Evolutionary conservation across 2,797 vertebrate genomes (phyloP).

Genomic region (Lithobates pipiens): DNA sequence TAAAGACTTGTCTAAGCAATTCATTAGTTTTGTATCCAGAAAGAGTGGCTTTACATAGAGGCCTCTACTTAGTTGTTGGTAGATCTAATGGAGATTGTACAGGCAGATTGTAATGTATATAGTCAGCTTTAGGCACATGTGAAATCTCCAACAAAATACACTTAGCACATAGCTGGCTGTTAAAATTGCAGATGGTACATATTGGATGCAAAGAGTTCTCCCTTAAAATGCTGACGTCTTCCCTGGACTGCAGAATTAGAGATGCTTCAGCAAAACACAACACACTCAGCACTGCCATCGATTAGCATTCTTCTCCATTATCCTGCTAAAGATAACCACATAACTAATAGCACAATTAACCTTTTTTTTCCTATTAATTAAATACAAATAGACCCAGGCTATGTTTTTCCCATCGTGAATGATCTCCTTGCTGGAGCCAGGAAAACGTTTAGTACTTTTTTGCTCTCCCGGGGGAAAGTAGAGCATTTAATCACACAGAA

Average conservation of each 20-base stretch:
- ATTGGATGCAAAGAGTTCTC: too few species aligned
- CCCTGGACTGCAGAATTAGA: neutral
- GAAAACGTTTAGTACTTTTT: neutral
- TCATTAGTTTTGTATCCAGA: too few species aligned
- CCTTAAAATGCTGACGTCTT: too few species aligned
- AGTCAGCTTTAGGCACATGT: too few species aligned
- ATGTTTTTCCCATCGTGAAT: neutral
- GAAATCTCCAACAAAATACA: too few species aligned
- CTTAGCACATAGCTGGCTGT: too few species aligned
- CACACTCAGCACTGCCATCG: neutral
- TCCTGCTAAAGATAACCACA: neutral
- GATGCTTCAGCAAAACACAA: neutral
- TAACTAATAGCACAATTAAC: slow-evolving; percentile 23
- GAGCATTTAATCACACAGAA: neutral
- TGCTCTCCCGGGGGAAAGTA: neutral
- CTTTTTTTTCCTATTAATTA: slow-evolving; percentile 9
- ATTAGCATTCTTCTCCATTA: neutral
- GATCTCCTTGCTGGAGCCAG: neutral
- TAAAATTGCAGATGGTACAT: too few species aligned
- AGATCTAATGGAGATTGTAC: too few species aligned
- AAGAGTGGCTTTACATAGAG: too few species aligned
- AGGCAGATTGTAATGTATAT: too few species aligned
- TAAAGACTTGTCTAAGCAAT: too few species aligned
- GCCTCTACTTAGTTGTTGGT: too few species aligned
- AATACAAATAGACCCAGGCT: neutral